Base-by-base conservation (phyloP, 2,888 invertebrate species). In the Galerucella pusilla region DNA sequence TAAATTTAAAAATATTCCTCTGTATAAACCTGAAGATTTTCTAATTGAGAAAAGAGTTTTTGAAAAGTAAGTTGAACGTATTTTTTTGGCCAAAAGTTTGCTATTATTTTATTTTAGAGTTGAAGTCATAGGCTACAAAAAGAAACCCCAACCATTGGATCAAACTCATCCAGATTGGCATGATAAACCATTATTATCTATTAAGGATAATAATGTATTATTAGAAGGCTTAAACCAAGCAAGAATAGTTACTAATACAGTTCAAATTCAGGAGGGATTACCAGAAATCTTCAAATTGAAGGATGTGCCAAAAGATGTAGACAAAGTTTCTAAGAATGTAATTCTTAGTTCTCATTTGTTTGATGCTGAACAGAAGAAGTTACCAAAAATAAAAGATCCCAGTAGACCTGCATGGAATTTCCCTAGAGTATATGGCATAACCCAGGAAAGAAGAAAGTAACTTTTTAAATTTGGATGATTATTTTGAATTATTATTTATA, bases 161-260 rank as follows among this genome's bases (percentile, higher is more conserved):
- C 82, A 90, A 76, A 90, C 89, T 28, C 92, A 94, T 86, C 93
- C 93, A 2, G 89, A 93, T 71, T 94, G 92, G 90, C 91, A 93
- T 81, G 87, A 90, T 20, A 88, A 87, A 76, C 89, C 90, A 6
- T 92, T 94, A 81, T 89, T 92, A 76, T 88, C 90, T 1, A 91
- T 91, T 75, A 89, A 88, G 72, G 91, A 93, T 80, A 87, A 89
- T 52, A 92, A 91, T 87, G 92, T 94, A 10, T 87, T 95, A 4
- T 83, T 94, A 35, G 91, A 93, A 87, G 97, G 96, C 12, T 83
- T 94, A 69, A 86, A 90, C 1, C 97, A 97, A 88, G 95, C 95
- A 0, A 93, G 94, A 88, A 88, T 93, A n/a, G 87, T 97, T 7
- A 94, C 95, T 3, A 97, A 97, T 84, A 92, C 95, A 1, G 87